Conservation (phyloP, 1,140 invertebrate genomes). For the Diorhabda carinulata region DNA sequence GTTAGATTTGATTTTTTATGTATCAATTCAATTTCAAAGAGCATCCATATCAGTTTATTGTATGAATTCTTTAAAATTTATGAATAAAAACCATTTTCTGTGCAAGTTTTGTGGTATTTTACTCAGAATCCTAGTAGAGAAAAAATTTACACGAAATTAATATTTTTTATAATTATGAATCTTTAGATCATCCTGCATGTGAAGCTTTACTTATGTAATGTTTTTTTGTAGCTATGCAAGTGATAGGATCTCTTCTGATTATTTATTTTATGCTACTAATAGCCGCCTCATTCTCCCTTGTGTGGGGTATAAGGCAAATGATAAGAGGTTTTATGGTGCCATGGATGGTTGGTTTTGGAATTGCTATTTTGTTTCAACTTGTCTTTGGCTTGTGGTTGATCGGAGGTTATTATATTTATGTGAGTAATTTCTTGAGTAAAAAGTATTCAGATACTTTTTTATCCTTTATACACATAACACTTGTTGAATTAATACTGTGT, state of each 20-base stretch:
- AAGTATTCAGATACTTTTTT: neutral
- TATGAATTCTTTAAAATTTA: too few species aligned
- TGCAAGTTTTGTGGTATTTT: too few species aligned
- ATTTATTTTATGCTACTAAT: constrained; percentile 69
- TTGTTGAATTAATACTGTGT: constrained; percentile 9
- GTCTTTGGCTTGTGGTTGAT: constrained; percentile 78
- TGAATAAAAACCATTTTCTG: too few species aligned
- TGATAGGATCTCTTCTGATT: constrained; percentile 68
- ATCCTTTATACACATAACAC: neutral
- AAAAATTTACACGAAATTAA: too few species aligned
- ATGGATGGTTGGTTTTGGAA: constrained; percentile 69
- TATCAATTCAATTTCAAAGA: too few species aligned
- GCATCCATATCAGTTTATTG: too few species aligned
- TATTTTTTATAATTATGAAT: too few species aligned
- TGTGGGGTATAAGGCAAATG: constrained; percentile 59
- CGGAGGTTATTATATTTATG: constrained; percentile 85
- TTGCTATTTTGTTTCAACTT: constrained; percentile 71
- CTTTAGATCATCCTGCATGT: too few species aligned
- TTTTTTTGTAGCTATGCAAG: constrained; percentile 64
- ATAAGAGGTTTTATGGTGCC: constrained; percentile 75
- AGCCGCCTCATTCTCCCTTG: constrained; percentile 60
- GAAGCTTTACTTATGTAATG: neutral
- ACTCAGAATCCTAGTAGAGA: too few species aligned
- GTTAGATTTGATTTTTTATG: too few species aligned
- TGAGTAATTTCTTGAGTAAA: constrained; percentile 52